Conservation (phyloP, 2,888 invertebrate species). For the Antitype chi region DNA sequence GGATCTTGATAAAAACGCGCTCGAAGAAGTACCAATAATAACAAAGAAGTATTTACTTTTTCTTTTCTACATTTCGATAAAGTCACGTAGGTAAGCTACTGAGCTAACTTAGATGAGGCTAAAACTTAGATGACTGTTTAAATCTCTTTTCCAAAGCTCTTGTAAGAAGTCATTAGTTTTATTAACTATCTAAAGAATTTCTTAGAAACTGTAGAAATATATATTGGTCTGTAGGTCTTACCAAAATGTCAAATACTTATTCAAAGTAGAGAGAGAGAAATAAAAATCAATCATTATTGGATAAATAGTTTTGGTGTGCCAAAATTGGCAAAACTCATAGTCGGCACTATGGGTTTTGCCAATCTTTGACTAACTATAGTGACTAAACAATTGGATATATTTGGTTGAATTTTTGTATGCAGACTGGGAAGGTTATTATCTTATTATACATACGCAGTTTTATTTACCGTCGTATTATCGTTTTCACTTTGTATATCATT, state of each 20-base stretch:
- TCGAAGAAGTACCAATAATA: not conserved
- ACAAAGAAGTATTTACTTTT: not conserved
- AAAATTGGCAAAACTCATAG: too few species aligned
- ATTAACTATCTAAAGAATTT: not conserved
- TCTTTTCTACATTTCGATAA: not conserved
- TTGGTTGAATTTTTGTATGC: not conserved
- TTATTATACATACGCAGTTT: not conserved
- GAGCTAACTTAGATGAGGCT: not conserved
- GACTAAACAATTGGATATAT: not conserved
- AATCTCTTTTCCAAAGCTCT: constrained; percentile 9
- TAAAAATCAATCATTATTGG: too few species aligned
- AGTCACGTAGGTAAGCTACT: constrained; percentile 5
- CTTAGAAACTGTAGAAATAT: not conserved
- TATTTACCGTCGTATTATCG: not conserved
- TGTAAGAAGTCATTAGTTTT: not conserved
- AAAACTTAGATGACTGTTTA: not conserved
- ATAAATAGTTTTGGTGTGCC: not conserved
- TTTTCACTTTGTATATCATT: not conserved
- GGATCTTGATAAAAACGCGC: not conserved
- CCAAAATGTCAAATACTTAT: not conserved
- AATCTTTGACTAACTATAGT: not conserved
- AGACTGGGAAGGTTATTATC: not conserved
- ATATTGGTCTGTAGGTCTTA: too few species aligned
- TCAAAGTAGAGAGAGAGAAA: too few species aligned
- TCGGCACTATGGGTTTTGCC: not conserved